phyloP scores from a whole-genome alignment of 2,888 invertebrate species.

The Pseudanteris insignis region DNA sequence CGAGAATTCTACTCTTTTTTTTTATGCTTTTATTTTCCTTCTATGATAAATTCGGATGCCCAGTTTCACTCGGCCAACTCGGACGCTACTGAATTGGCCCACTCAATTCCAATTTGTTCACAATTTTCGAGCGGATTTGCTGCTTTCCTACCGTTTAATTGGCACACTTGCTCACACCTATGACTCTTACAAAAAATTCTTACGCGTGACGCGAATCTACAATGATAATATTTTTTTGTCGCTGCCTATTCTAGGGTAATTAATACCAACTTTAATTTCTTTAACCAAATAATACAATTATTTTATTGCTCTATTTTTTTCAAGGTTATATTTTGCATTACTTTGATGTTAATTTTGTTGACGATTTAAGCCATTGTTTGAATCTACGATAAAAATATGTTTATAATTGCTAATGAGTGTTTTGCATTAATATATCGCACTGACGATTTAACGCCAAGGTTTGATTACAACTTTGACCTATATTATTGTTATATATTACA shows the following conservation, averaged over 20 bases:
- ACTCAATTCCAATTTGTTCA: not conserved
- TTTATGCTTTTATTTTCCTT: not conserved
- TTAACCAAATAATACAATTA: too few species aligned
- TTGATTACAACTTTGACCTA: slow-evolving; percentile 5
- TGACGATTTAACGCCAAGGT: slow-evolving; percentile 6
- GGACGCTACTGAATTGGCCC: too few species aligned
- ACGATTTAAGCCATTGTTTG: slow-evolving; percentile 8
- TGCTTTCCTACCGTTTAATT: too few species aligned
- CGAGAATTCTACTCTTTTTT: slow-evolving; percentile 8
- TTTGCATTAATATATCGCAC: slow-evolving; percentile 10
- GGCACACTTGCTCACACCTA: too few species aligned
- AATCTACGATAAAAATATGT: slow-evolving; percentile 12
- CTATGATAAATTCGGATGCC: not conserved
- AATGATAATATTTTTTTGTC: too few species aligned
- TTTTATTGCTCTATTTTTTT: too few species aligned
- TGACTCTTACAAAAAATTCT: too few species aligned
- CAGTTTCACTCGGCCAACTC: not conserved
- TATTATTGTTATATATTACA: slow-evolving; percentile 1
- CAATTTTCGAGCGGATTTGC: not conserved
- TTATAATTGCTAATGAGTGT: slow-evolving; percentile 11
- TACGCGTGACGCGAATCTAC: too few species aligned
- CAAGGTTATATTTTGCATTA: too few species aligned
- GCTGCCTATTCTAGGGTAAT: too few species aligned
- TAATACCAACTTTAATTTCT: too few species aligned
- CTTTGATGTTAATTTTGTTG: slow-evolving; percentile 18